Conservation (phyloP, 2,888 invertebrate genomes). For the Chaitophorus viminalis region DNA sequence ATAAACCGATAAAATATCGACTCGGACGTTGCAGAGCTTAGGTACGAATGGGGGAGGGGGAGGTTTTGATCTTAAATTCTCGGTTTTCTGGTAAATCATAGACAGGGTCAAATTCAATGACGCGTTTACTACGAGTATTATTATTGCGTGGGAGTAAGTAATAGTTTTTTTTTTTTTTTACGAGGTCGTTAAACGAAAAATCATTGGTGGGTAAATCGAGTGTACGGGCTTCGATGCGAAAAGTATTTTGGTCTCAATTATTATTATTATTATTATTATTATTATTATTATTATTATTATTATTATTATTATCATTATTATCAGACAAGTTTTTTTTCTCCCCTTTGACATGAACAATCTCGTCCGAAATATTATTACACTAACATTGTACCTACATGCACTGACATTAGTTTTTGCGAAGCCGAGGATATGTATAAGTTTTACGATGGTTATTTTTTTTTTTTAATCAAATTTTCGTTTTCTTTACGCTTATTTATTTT, state of each 20-base stretch:
- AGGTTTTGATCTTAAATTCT: slow-evolving; percentile 35
- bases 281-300: not conserved
- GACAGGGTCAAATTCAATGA: slow-evolving; percentile 28
- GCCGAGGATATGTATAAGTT: too few relatives aligned
- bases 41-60: not conserved
- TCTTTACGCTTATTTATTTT: too few relatives aligned
- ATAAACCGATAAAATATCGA: slow-evolving; percentile 30
- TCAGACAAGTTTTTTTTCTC: not conserved
- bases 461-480: too few relatives aligned
- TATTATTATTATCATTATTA: not conserved
- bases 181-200: slow-evolving; percentile 38
- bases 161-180: slow-evolving; percentile 44
- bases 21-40: not conserved
- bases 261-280: not conserved
- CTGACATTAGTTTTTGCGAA: too few relatives aligned
- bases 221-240: slow-evolving; percentile 13
- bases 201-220: slow-evolving; percentile 46
- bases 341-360: not conserved
- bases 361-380: too few relatives aligned
- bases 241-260: not conserved
- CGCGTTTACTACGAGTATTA: slow-evolving; percentile 24
- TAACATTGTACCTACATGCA: too few relatives aligned
- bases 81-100: slow-evolving; percentile 32
- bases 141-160: slow-evolving; percentile 3
- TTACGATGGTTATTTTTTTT: too few relatives aligned